Percentiles rank a stretch among this genome's conserved stretches.
phyloP scores from a whole-genome alignment of 2,888 invertebrate genomes.

The Mythimna impura region DNA sequence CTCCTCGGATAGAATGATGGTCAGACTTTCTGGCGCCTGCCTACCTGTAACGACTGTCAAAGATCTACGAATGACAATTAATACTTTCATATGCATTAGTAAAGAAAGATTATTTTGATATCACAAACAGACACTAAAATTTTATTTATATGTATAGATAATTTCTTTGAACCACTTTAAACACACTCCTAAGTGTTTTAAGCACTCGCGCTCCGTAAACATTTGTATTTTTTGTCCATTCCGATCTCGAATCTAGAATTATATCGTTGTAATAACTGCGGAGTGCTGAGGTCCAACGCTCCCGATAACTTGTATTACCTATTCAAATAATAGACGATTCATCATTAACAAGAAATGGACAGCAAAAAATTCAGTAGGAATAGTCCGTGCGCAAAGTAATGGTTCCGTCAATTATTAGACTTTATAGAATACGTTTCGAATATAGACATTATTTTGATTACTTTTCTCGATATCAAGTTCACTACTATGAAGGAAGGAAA shows the following conservation, averaged over 20 bases:
- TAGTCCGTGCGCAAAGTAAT: constrained; percentile 46
- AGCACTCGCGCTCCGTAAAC: constrained; percentile 52
- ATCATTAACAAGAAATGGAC: constrained; percentile 81
- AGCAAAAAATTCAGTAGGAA: constrained; percentile 72
- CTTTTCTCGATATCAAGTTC: too few relatives aligned
- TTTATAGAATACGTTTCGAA: not conserved
- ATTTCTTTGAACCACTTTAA: constrained; percentile 50
- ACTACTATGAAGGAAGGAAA: too few relatives aligned
- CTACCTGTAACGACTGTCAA: too few relatives aligned
- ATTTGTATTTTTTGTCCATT: constrained; percentile 57
- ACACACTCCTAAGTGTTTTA: constrained; percentile 42
- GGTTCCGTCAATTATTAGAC: constrained; percentile 58
- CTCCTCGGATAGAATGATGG: too few relatives aligned
- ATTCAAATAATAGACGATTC: constrained; percentile 81
- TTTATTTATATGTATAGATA: not conserved
- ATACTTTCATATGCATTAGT: too few relatives aligned
- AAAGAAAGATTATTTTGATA: too few relatives aligned
- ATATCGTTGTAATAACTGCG: constrained; percentile 63
- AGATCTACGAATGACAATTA: too few relatives aligned
- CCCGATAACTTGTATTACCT: constrained; percentile 66
- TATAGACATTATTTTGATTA: too few relatives aligned
- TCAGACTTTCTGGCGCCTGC: too few relatives aligned
- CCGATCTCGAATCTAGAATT: constrained; percentile 58
- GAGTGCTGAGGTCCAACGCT: constrained; percentile 67
- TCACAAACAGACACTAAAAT: too few relatives aligned